Evolutionary conservation across 2,888 invertebrate species (phyloP), one percentile per base, ranked within the genome.

Genomic region (Ametastegia equiseti): DNA sequence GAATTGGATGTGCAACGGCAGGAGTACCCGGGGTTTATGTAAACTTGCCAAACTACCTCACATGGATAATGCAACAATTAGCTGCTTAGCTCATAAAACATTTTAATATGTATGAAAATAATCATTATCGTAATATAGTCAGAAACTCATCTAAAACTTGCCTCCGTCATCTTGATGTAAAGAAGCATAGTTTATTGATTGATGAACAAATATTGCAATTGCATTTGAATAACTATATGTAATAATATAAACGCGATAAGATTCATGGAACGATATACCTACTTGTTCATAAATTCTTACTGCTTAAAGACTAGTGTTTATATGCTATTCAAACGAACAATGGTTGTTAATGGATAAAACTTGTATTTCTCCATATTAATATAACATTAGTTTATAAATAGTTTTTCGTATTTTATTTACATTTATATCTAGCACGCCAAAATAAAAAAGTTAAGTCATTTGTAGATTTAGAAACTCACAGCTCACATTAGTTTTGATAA

Each of bases 21-120:
- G 95, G 95, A 81, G 94, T 97, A 6, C 96, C 96, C 0, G 97
- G 95, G 0, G 96, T 96, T 27, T 97, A 97, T 88, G 95, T 96
- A 33, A 96, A 96, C 87, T 93, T 97, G 1, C 94, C 94, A 6
- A 94, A 93, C 33, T 94, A 95, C 84, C 88, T 94, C 69, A 92
- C 94, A 3, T 97, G 96, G 96, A 95, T 96, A 81, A 63, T 15
- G 39, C 75, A 77, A 47, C 81, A 81, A 39, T 4, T 77, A 5
- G 27, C 47, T 30, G 42, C 60, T 27, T 27, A 60, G 60, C 27
- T 60, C 1, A 30, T 15, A 47, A 47, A 15, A 13, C 13, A 42
- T 6, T 6, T 6, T 6, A 42, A 42, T 6, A 42, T 42, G 42
- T 6, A 42, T 2, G 2, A 63, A 13, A 27, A 30, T 30, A 6